Base-by-base conservation (phyloP, 2,113 vertebrate genomes). In the Prionailurus viverrinus region DNA sequence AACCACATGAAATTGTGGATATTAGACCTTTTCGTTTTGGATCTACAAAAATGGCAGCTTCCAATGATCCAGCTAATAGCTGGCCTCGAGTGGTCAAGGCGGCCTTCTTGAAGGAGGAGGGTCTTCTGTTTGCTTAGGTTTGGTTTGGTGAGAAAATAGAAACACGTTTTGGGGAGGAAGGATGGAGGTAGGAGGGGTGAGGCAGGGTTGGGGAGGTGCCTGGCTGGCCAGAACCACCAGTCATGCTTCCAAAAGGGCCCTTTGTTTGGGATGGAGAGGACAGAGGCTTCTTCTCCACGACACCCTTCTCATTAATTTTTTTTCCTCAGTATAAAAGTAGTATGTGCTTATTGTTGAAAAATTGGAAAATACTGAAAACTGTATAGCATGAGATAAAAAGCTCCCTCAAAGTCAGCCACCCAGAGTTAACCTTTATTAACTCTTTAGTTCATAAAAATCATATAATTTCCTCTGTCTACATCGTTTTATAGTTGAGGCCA, bases 361-460 rank as follows among this genome's bases (percentile, higher is more conserved):
- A 61, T 14, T 48, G n/a, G 48, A 69, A 93, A 94, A 85, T 13
- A 61, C 45, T 16, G 33, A 14, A 55, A 68, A 36, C 27, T 29
- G 7, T 7, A 7, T 66, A 87, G 25, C 27, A 68, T 83, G 41
- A 36, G 53, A 68, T 81, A 88, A 85, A 51, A 89, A 51, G 61
- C 33, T 81, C 61, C 83, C 39, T 71, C 36, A 65, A 45, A 71
- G 68, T 82, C 87, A 89, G 51, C 33, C 41, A 39, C 39, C 86
- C 19, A 16, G n/a, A 41, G 9, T 71, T 31, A 78, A 79, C 45
- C 53, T 74, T 88, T 25, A 45, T 68, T 27, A 73, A 92, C 33
- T 51, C 29, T 90, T 51, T 33, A 78, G 36, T 97, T 89, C 51
- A 53, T 69, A 88, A 97, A 97, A 89, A 41, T 4, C n/a, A 11